Evolutionary conservation across 2,113 vertebrate species (phyloP).

Genomic region (Equus quagga): DNA sequence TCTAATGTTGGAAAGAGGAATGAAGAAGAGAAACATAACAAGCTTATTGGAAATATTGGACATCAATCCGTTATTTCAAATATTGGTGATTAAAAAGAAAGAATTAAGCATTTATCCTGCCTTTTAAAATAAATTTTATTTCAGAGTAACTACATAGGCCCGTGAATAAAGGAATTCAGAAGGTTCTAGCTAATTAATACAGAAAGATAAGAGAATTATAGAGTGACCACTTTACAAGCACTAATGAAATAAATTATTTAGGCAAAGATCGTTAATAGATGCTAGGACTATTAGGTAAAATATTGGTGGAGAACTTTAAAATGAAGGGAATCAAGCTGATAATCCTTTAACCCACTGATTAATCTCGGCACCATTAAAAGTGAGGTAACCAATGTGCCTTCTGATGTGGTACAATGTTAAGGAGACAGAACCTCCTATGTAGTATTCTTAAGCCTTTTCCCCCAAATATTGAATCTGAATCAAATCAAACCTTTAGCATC

Average conservation of each 20-base stretch:
- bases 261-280: not conserved
- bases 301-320: not conserved
- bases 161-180: not conserved
- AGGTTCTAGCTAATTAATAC: constrained; percentile 4
- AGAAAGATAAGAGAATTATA: not conserved
- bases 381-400: not conserved
- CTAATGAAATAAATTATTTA: not conserved
- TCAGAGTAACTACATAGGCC: not conserved
- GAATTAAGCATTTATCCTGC: not conserved
- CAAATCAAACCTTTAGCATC: not conserved
- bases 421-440: not conserved
- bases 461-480: not conserved
- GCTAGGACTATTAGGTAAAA: not conserved
- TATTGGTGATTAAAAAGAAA: not conserved
- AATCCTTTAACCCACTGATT: not conserved
- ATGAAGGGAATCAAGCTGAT: not conserved
- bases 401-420: not conserved
- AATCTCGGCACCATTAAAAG: not conserved
- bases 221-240: not conserved
- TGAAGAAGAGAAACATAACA: not conserved
- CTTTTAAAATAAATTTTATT: not conserved
- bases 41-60: not conserved
- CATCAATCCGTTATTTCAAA: not conserved
- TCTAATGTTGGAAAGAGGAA: not conserved
- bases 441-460: not conserved